phyloP scores from a whole-genome alignment of 2,888 invertebrate genomes.

The Matsumyia berberina region DNA sequence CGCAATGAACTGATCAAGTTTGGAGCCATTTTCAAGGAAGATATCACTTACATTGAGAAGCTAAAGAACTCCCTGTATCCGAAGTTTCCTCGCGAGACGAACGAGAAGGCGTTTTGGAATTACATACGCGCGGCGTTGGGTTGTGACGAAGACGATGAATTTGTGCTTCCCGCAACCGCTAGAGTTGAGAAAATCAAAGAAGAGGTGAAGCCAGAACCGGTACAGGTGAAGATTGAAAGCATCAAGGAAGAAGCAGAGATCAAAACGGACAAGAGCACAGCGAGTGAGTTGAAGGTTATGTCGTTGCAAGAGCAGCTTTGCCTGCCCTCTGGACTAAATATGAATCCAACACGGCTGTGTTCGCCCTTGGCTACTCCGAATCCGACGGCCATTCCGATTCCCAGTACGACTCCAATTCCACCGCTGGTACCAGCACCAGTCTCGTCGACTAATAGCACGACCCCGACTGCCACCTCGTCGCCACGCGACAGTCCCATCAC shows the following conservation, averaged over 20 bases:
- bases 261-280: constrained; percentile 78
- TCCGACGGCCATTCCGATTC: constrained; percentile 78
- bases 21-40: constrained; percentile 84
- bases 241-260: constrained; percentile 79
- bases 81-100: constrained; percentile 92
- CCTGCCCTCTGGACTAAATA: constrained; percentile 84
- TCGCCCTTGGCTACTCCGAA: constrained; percentile 82
- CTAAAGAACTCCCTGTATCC: constrained; percentile 91
- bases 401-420: constrained; percentile 76
- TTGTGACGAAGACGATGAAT: constrained; percentile 89
- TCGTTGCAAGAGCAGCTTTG: constrained; percentile 83
- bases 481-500: constrained; percentile 84
- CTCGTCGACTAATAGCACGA: constrained; percentile 62
- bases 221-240: constrained; percentile 75
- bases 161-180: constrained; percentile 85
- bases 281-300: constrained; percentile 82
- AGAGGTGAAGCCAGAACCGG: constrained; percentile 77
- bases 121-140: constrained; percentile 91
- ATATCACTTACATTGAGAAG: constrained; percentile 93
- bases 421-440: constrained; percentile 59
- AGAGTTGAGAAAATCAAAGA: constrained; percentile 80
- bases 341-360: constrained; percentile 84
- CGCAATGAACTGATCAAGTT: constrained; percentile 89
- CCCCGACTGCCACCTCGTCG: constrained; percentile 79
- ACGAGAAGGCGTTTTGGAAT: constrained; percentile 91